These are phyloP conservation scores for Nezara viridula DNA, from an alignment of 2,888 invertebrate genomes.

Conservation along the genomic window DNA sequence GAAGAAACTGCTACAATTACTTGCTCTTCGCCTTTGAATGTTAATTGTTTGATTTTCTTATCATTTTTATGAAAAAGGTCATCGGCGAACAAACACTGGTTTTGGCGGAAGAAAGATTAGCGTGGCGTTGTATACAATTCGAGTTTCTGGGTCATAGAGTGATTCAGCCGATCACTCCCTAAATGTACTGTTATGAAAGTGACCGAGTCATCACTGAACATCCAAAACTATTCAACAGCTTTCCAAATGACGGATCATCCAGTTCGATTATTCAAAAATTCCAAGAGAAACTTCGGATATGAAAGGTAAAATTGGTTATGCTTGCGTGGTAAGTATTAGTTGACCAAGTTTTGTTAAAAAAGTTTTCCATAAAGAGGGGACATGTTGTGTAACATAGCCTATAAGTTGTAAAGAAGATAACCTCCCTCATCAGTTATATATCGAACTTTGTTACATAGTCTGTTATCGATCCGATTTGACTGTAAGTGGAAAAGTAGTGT, in stretches of 20 bases:
- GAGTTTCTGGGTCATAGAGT: neutral
- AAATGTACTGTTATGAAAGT: constrained; percentile 35
- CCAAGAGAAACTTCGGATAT: neutral
- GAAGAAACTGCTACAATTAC: too few relatives aligned
- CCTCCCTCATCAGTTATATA: neutral
- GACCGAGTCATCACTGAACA: constrained; percentile 11
- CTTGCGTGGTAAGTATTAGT: neutral
- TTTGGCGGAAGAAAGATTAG: constrained; percentile 7
- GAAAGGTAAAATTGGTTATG: neutral
- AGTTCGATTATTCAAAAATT: neutral
- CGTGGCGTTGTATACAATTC: neutral
- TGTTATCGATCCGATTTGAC: neutral
- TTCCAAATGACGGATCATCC: constrained; percentile 1
- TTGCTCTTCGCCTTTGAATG: too few relatives aligned
- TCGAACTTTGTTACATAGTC: neutral
- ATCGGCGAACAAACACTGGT: neutral
- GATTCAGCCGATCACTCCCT: constrained; percentile 28
- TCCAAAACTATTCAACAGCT: neutral
- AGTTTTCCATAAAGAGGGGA: neutral
- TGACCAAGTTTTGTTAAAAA: neutral
- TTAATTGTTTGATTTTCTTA: too few relatives aligned
- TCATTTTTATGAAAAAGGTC: too few relatives aligned
- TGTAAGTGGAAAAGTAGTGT: neutral
- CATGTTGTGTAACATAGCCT: neutral
- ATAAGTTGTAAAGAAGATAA: neutral